These are phyloP conservation scores for Equus quagga DNA, from an alignment of 2,113 vertebrate genomes.

Conservation along the genomic window DNA sequence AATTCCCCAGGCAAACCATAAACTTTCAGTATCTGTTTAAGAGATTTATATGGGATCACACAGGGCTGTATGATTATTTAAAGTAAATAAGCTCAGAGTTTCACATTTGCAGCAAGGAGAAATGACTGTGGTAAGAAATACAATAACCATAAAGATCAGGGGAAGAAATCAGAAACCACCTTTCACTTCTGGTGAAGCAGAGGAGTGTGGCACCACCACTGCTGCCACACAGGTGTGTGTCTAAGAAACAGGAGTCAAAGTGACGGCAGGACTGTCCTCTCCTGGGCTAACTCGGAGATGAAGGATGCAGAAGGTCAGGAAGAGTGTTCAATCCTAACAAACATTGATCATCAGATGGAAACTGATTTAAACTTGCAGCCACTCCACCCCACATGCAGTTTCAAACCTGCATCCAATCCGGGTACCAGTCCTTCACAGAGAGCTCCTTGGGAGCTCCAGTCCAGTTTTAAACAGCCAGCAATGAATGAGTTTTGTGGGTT, in stretches of 20 bases:
- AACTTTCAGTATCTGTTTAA: conserved; percentile 73
- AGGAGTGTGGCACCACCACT: not conserved
- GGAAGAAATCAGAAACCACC: not conserved
- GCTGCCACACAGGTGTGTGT: fast-evolving
- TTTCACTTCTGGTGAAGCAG: not conserved
- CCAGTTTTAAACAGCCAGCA: too few relatives aligned
- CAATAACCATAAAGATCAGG: not conserved
- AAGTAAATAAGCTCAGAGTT: conserved; percentile 63
- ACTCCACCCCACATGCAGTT: not conserved
- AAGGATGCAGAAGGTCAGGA: not conserved
- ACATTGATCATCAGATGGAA: not conserved
- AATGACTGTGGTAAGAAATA: conserved; percentile 17
- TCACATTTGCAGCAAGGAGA: not conserved
- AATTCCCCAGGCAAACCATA: conserved; percentile 6
- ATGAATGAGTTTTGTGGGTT: not conserved
- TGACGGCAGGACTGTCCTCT: not conserved
- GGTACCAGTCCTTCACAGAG: not conserved
- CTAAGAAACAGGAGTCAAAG: not conserved
- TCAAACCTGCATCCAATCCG: not conserved
- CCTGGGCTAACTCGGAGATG: not conserved
- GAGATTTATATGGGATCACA: conserved; percentile 67
- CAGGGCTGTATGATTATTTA: not conserved
- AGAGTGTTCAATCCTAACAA: not conserved
- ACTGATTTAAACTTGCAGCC: not conserved
- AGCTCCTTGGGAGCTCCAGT: not conserved